These are phyloP conservation scores for Sula dactylatra DNA, from an alignment of 2,113 vertebrate genomes.

Conservation along the genomic window DNA sequence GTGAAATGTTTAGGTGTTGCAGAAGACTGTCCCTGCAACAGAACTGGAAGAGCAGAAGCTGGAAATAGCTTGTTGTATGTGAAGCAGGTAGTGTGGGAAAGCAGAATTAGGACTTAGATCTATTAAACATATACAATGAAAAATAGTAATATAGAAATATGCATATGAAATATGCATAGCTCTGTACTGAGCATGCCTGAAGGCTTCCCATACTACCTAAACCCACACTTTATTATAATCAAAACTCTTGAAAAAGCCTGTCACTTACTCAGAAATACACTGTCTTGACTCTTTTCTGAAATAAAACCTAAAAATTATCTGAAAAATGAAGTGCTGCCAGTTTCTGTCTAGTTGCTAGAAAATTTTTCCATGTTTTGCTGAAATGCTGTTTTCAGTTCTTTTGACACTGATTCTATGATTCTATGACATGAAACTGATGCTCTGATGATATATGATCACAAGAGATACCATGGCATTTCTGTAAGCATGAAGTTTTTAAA, in stretches of 20 bases:
- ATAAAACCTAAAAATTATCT: background rate
- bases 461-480: background rate
- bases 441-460: background rate
- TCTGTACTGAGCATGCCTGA: background rate
- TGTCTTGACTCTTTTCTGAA: background rate
- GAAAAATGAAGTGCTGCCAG: background rate
- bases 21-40: background rate
- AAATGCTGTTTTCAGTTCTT: constrained; percentile 31
- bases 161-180: background rate
- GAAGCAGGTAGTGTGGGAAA: background rate
- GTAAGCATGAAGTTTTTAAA: background rate
- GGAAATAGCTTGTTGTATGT: background rate
- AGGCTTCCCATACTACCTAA: background rate
- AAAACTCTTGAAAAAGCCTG: background rate
- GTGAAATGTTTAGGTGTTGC: background rate
- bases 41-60: background rate
- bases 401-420: background rate
- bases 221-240: background rate
- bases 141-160: background rate
- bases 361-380: constrained; percentile 12
- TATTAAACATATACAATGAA: background rate
- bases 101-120: background rate
- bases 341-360: constrained; percentile 22
- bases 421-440: background rate
- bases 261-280: background rate